Evolutionary conservation across 2,113 vertebrate species (phyloP).

Genomic region (Connochaetes taurinus): DNA sequence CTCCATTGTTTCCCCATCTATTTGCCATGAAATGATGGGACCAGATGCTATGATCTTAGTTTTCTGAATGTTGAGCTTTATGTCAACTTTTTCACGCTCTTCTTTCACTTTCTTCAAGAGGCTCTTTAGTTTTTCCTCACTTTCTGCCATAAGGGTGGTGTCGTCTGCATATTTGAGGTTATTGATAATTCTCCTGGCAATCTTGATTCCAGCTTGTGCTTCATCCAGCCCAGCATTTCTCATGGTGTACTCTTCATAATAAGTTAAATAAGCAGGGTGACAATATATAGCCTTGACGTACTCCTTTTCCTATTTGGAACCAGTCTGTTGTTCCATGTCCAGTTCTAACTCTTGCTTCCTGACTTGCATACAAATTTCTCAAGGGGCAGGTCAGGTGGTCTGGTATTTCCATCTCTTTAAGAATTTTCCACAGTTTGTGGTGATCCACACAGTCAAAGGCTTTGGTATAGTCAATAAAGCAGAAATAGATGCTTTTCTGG

Average conservation of each 20-base stretch:
- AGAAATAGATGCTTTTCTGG: background rate
- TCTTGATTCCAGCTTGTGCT: background rate
- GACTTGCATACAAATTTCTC: background rate
- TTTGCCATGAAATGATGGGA: background rate
- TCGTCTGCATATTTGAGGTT: background rate
- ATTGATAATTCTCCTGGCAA: background rate
- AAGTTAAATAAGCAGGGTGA: too few species aligned
- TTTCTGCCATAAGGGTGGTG: background rate
- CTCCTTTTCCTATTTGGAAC: background rate
- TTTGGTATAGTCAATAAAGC: background rate
- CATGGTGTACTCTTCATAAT: background rate
- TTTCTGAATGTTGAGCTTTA: background rate
- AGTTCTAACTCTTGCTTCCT: background rate
- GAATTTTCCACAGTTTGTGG: background rate
- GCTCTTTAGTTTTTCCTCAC: background rate
- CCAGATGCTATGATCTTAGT: background rate
- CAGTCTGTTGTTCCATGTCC: background rate
- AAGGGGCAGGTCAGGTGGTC: background rate
- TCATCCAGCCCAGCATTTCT: background rate
- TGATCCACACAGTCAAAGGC: background rate
- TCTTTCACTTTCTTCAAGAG: background rate
- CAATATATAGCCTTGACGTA: background rate
- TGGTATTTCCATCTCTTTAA: background rate
- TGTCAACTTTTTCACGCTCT: background rate
- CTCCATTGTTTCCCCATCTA: background rate